Evolutionary conservation across 2,797 vertebrate species (phyloP).

Genomic region (Tenualosa ilisha): DNA sequence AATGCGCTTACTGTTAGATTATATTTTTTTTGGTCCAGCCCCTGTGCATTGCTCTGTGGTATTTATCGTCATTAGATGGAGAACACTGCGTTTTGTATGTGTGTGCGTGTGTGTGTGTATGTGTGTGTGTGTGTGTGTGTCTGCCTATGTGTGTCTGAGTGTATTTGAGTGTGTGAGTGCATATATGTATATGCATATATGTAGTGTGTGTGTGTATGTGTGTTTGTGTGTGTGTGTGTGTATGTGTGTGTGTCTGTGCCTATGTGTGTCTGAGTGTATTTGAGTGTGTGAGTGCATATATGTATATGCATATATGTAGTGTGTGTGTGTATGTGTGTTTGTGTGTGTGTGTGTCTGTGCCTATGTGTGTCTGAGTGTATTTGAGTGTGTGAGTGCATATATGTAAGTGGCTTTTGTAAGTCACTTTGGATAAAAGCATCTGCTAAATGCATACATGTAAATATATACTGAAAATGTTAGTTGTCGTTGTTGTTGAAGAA

Average conservation of each 20-base stretch:
- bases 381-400: too few relatives aligned
- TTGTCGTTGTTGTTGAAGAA: not conserved
- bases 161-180: too few relatives aligned
- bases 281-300: too few relatives aligned
- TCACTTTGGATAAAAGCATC: too few relatives aligned
- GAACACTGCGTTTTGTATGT: not conserved
- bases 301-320: slow-evolving; percentile 17
- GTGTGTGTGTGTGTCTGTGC: not conserved
- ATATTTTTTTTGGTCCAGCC: slow-evolving; percentile 55
- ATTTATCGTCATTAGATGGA: slow-evolving; percentile 54
- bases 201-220: not conserved
- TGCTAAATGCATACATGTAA: too few relatives aligned
- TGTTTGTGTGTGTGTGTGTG: not conserved
- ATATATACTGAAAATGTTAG: not conserved
- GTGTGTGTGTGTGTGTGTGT: slow-evolving; percentile 14
- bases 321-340: not conserved
- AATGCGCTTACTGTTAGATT: slow-evolving; percentile 66
- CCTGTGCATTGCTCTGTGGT: not conserved
- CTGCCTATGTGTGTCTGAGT: not conserved
- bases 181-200: too few relatives aligned
- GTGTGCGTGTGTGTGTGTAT: not conserved
- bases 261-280: not conserved
- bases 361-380: too few relatives aligned
- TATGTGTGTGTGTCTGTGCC: not conserved
- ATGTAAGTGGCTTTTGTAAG: too few relatives aligned